A percentile compares a stretch with the other conserved stretches of the same genome.
Evolutionary conservation across 64 coral and sea anemone species (phyloP).

Genomic region (Pocillopora verrucosa): DNA sequence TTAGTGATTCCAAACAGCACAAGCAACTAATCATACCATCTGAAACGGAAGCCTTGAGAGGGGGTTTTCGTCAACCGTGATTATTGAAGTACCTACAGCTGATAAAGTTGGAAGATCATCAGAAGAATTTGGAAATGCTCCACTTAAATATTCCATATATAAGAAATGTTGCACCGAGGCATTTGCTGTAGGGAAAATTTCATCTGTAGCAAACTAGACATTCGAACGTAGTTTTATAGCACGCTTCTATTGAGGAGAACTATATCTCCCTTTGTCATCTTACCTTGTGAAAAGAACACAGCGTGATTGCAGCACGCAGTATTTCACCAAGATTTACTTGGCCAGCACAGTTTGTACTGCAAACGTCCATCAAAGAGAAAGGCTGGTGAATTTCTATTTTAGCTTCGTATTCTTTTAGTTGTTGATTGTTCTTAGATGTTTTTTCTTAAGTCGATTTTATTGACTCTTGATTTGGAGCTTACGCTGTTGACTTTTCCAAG

Average conservation of each 20-base stretch:
- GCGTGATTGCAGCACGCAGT: neutral
- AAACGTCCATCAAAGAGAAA: neutral
- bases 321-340: neutral
- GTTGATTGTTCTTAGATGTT: neutral
- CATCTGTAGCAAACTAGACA: neutral
- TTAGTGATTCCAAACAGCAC: neutral
- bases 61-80: neutral
- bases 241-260: neutral
- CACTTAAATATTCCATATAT: neutral
- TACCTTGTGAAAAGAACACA: neutral
- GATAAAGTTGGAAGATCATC: neutral
- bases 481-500: no score
- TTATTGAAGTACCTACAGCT: neutral
- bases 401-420: neutral
- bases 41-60: neutral
- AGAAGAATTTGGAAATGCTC: neutral
- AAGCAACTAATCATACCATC: neutral
- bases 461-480: no score
- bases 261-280: neutral
- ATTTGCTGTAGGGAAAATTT: no score
- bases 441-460: neutral
- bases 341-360: neutral
- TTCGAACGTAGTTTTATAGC: neutral
- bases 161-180: neutral
- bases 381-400: neutral